phyloP scores from a whole-genome alignment of 2,888 invertebrate genomes.

The Noctua janthe region DNA sequence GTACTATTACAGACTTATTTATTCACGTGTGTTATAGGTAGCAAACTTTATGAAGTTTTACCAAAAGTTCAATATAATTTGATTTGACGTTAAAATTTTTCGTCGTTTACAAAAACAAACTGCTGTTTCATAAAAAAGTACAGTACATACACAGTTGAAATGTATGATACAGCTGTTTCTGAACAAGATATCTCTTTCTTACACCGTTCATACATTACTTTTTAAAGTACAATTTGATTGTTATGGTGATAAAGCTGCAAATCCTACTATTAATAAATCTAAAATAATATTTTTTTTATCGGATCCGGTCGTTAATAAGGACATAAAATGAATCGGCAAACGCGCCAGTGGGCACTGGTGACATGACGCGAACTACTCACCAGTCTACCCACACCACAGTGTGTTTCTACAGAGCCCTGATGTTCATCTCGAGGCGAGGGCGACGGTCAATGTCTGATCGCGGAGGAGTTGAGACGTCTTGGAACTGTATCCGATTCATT shows the following conservation, averaged over 20 bases:
- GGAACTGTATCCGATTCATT: too few relatives aligned
- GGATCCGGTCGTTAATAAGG: too few relatives aligned
- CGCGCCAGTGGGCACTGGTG: too few relatives aligned
- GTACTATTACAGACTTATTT: too few relatives aligned
- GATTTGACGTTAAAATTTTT: neutral
- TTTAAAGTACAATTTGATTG: neutral
- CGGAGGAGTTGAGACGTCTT: too few relatives aligned
- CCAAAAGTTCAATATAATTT: neutral
- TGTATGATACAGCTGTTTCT: neutral
- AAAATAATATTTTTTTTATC: too few relatives aligned
- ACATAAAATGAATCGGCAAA: too few relatives aligned
- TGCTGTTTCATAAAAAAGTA: neutral
- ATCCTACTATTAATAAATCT: neutral
- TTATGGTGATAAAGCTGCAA: neutral
- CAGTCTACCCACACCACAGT: too few relatives aligned
- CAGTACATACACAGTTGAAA: neutral
- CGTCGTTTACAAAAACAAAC: neutral
- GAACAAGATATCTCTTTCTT: neutral
- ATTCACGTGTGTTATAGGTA: neutral
- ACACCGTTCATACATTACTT: neutral
- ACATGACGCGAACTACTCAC: too few relatives aligned
- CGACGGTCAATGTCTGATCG: too few relatives aligned
- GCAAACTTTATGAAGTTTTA: neutral
- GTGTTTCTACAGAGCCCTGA: too few relatives aligned
- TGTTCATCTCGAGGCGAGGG: too few relatives aligned